Evolutionary conservation across 2,888 invertebrate genomes (phyloP).

Genomic region (Lacanobia wlatinum): DNA sequence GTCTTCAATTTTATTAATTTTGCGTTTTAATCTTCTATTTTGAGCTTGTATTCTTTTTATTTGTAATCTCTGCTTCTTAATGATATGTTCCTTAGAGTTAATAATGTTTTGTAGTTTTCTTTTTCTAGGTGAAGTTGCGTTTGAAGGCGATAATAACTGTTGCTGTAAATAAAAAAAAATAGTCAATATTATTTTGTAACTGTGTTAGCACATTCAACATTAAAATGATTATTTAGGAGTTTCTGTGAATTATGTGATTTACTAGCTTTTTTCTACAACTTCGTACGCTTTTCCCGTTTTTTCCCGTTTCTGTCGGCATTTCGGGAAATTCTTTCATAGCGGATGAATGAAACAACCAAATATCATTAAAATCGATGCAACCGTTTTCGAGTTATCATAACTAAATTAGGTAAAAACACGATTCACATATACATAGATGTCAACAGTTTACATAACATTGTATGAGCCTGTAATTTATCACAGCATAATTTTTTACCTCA

Average conservation of each 20-base stretch:
- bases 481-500: slow-evolving; percentile 14
- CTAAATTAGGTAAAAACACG: slow-evolving; percentile 2
- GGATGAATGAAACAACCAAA: background rate
- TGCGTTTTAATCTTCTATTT: background rate
- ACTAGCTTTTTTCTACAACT: background rate
- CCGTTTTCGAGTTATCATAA: background rate
- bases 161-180: slow-evolving; percentile 4
- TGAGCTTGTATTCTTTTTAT: too few relatives aligned
- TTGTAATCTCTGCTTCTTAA: too few relatives aligned
- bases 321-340: background rate
- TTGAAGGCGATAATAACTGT: background rate
- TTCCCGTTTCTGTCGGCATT: background rate
- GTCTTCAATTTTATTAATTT: slow-evolving; percentile 1
- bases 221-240: background rate
- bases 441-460: slow-evolving; percentile 4
- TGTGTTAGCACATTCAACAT: background rate
- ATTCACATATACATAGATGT: slow-evolving; percentile 1
- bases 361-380: background rate
- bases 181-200: background rate
- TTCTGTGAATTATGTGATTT: background rate
- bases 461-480: slow-evolving; percentile 3
- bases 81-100: background rate
- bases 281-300: background rate
- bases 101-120: background rate
- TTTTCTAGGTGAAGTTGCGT: background rate